phyloP scores from a whole-genome alignment of 2,113 vertebrate species.

The Bufo bufo region DNA sequence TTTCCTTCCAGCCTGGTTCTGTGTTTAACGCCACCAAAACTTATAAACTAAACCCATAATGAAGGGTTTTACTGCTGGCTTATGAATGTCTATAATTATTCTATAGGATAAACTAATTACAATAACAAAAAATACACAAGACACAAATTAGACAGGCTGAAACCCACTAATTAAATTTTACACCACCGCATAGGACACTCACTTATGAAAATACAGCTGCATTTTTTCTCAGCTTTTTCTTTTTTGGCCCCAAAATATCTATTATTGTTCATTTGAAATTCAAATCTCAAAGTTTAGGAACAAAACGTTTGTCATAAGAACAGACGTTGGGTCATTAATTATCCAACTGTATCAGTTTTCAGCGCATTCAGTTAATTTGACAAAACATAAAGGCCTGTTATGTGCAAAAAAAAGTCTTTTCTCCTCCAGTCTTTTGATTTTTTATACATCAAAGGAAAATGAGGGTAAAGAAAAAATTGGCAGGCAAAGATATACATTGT shows the following conservation, averaged over 20 bases:
- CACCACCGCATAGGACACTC: not conserved
- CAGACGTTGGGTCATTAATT: slow-evolving; percentile 61
- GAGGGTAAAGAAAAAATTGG: slow-evolving; percentile 70
- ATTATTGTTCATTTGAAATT: not conserved
- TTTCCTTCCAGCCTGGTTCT: not conserved
- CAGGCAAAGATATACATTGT: slow-evolving; percentile 86
- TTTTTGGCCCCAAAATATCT: not conserved
- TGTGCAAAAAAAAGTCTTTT: slow-evolving; percentile 76
- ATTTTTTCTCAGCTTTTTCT: not conserved
- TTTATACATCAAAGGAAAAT: slow-evolving; percentile 88
- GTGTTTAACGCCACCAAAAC: slow-evolving; percentile 24
- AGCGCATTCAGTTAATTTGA: slow-evolving; percentile 59
- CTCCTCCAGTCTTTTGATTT: slow-evolving; percentile 85
- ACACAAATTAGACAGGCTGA: slow-evolving; percentile 24
- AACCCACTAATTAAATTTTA: slow-evolving; percentile 51
- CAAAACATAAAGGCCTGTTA: slow-evolving; percentile 70
- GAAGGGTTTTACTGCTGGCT: slow-evolving; percentile 22
- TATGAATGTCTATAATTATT: slow-evolving; percentile 24
- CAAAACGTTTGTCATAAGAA: slow-evolving; percentile 48
- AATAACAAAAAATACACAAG: slow-evolving; percentile 40
- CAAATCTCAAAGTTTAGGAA: slow-evolving; percentile 33
- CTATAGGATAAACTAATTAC: slow-evolving; percentile 53
- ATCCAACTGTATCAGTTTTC: slow-evolving; percentile 60
- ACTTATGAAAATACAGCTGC: slow-evolving; percentile 37
- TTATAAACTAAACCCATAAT: slow-evolving; percentile 29